Conservation (phyloP, 2,888 invertebrate species). For the Rugalucina vietnamica region DNA sequence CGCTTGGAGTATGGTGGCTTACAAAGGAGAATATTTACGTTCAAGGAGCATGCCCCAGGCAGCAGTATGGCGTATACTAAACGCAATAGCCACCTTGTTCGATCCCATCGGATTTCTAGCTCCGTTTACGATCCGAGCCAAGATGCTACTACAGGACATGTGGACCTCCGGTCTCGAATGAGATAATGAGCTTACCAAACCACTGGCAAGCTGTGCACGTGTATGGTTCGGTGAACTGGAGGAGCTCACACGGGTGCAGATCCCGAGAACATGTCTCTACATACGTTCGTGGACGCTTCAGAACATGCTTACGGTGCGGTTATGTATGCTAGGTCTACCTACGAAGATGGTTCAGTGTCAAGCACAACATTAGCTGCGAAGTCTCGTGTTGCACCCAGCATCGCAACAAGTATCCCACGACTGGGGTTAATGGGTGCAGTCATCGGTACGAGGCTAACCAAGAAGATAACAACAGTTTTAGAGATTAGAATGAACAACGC, state of each 20-base stretch:
- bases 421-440: too few relatives aligned
- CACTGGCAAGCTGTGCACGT: background rate
- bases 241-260: background rate
- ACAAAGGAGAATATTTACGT: background rate
- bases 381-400: slow-evolving; percentile 31
- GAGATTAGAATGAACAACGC: background rate
- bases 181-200: background rate
- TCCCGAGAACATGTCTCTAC: slow-evolving; percentile 7
- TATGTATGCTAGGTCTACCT: slow-evolving; percentile 33
- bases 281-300: slow-evolving; percentile 57
- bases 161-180: background rate
- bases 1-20: background rate
- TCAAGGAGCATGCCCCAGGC: background rate
- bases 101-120: background rate
- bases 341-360: slow-evolving; percentile 8
- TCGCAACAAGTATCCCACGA: too few relatives aligned
- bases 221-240: background rate
- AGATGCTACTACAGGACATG: background rate
- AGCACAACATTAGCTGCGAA: slow-evolving; percentile 29
- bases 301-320: slow-evolving; percentile 36
- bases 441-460: too few relatives aligned
- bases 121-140: background rate
- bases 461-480: background rate
- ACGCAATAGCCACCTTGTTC: background rate
- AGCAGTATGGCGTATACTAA: too few relatives aligned